Evolutionary conservation across 2,888 invertebrate genomes (phyloP).

Genomic region (Ormyrus pomaceus): DNA sequence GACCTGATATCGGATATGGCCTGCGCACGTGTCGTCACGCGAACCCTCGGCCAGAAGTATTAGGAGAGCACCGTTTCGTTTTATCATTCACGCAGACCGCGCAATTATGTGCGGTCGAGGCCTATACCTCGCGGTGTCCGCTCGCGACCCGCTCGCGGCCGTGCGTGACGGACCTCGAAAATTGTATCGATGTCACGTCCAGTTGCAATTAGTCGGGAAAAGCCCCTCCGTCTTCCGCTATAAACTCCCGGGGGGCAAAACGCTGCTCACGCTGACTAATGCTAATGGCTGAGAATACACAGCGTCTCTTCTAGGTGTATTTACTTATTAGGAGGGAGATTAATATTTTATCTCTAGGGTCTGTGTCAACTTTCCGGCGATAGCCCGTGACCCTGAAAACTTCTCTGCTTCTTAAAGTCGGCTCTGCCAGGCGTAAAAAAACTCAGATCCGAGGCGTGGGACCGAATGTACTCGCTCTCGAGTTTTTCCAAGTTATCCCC

Average conservation of each 20-base stretch:
- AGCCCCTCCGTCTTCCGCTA: not conserved
- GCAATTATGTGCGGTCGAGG: conserved; percentile 19
- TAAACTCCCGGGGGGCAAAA: not conserved
- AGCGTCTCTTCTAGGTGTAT: too few species aligned
- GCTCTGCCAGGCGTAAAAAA: too few species aligned
- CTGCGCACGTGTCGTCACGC: not conserved
- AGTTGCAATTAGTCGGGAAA: conserved; percentile 4
- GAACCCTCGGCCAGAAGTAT: too few species aligned
- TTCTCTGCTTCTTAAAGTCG: too few species aligned
- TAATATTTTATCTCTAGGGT: not conserved
- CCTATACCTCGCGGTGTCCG: not conserved
- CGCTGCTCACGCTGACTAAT: not conserved
- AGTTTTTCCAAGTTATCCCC: too few species aligned
- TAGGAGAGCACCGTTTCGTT: not conserved
- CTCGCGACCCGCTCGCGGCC: not conserved
- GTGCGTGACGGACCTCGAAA: conserved; percentile 22
- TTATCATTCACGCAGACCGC: conserved; percentile 28
- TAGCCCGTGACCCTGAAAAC: conserved; percentile 4
- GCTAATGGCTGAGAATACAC: too few species aligned
- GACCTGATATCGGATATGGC: conserved; percentile 13
- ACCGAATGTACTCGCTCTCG: too few species aligned
- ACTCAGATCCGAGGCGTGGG: too few species aligned
- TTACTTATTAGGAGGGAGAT: not conserved
- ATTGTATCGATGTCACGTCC: conserved; percentile 24
- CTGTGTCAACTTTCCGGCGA: not conserved